Percentiles rank a stretch among this genome's conserved stretches.
Evolutionary conservation across 2,797 vertebrate species (phyloP).

Genomic region (Pangasius mekongensis): DNA sequence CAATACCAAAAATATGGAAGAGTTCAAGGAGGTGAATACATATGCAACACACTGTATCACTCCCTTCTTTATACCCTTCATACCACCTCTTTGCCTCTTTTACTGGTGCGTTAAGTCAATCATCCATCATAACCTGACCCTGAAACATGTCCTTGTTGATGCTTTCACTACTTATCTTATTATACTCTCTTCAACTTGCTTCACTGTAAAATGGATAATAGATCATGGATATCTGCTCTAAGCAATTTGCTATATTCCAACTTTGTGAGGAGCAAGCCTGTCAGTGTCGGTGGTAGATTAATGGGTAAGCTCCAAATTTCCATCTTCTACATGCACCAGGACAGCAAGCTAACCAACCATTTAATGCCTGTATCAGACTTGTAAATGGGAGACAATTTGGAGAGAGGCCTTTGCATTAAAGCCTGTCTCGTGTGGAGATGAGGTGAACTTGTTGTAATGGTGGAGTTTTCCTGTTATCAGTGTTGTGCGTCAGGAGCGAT

Average conservation of each 20-base stretch:
- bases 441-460: constrained; percentile 62
- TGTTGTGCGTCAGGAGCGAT: constrained; percentile 51
- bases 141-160: constrained; percentile 31
- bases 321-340: constrained; percentile 62
- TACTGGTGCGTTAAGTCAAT: constrained; percentile 3
- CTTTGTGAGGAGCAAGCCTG: constrained; percentile 63
- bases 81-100: background rate
- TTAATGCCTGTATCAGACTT: constrained; percentile 64
- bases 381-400: constrained; percentile 59
- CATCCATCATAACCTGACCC: constrained; percentile 17
- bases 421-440: constrained; percentile 57
- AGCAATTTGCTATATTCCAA: constrained; percentile 49
- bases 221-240: constrained; percentile 56
- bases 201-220: constrained; percentile 46
- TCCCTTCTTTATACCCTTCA: background rate
- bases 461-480: constrained; percentile 57
- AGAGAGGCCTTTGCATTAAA: constrained; percentile 17
- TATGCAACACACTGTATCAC: background rate
- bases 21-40: background rate
- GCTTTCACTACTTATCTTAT: constrained; percentile 16
- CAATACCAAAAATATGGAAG: background rate
- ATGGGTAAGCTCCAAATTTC: constrained; percentile 58
- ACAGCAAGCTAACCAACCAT: constrained; percentile 56
- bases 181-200: constrained; percentile 29
- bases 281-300: constrained; percentile 60